A percentile compares a stretch with the other conserved stretches of the same genome.
These are phyloP conservation scores for Pollenia amentaria DNA, from an alignment of 2,888 invertebrate genomes.

Conservation along the genomic window DNA sequence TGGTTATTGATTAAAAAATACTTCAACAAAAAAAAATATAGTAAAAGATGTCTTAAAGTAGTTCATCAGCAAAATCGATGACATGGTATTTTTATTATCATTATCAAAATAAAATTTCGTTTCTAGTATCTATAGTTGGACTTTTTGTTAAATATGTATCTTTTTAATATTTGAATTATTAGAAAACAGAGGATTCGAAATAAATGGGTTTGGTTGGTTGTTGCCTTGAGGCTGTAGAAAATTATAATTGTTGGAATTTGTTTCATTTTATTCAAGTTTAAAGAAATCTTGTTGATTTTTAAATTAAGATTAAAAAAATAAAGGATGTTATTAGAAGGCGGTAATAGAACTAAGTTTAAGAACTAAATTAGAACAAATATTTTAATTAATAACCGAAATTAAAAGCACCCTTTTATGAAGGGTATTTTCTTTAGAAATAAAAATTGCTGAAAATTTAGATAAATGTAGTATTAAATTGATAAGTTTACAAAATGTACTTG, in stretches of 20 bases:
- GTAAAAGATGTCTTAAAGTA: constrained; percentile 65
- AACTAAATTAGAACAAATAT: no score
- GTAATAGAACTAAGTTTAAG: no score
- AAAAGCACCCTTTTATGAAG: no score
- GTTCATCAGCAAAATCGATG: constrained; percentile 68
- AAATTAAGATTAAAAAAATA: no score
- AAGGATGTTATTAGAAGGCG: no score
- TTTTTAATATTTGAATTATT: constrained; percentile 3
- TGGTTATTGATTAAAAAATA: constrained; percentile 50
- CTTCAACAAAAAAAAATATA: not conserved
- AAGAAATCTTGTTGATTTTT: not conserved
- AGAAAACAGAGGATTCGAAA: constrained; percentile 2
- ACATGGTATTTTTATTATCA: constrained; percentile 58
- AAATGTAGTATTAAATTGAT: no score
- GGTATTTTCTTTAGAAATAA: no score
- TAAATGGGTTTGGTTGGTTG: constrained; percentile 1
- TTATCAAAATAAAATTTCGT: not conserved
- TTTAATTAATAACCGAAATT: no score
- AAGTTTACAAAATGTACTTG: no score
- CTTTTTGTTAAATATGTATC: not conserved
- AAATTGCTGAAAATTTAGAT: no score
- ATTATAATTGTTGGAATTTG: not conserved
- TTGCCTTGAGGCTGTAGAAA: not conserved
- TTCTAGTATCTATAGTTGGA: not conserved
- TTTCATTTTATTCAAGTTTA: not conserved